Evolutionary conservation across 2,797 vertebrate genomes (phyloP), one percentile per base, ranked within the genome.

Genomic region (Malacoraja senta): DNA sequence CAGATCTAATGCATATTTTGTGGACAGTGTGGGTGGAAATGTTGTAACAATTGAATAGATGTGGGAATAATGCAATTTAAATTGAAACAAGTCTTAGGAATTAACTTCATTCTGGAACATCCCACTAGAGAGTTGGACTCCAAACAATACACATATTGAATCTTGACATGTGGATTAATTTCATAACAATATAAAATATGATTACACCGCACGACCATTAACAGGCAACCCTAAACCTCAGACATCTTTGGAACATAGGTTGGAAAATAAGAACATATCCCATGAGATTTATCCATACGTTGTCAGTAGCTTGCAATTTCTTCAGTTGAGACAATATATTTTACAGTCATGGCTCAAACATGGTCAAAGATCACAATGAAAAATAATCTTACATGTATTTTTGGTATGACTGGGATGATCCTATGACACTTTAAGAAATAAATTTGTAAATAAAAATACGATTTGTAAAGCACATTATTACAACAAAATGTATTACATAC

Each of bases 1-100:
- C 15, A 32, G n/a, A 68, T 32, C 17, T n/a, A 68, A 35, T 65
- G n/a, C 8, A 68, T 21, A 68, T 35, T 88, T 88, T 32, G 58
- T 0, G 44, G 80, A 24, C 24, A 8, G 15, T 32, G 61, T 1
- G 19, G n/a, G n/a, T 7, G 13, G 32, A 65, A 21, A 32, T 12
- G 3, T 88, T 15, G 26, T 13, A 8, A 92, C 26, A 26, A n/a
- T 76, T 76, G 4, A 76, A 76, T 76, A 29, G 35, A 92, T 74
- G 26, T n/a, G 15, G 6, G 90, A 92, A 53, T 21, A 76, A 29
- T 74, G 35, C 26, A 92, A 53, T 76, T 13, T 53, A 6, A 84
- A 84, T 84, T 84, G 81, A 92, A 92, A 74, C 72, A 72, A 92
- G 53, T 76, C 24, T 17, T 58, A 68, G 32, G 61, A 68, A 68